Percentiles rank a stretch among this genome's conserved stretches.
These are phyloP conservation scores for Galagoides demidoff DNA, from an alignment of 2,797 vertebrate genomes.

Conservation along the genomic window DNA sequence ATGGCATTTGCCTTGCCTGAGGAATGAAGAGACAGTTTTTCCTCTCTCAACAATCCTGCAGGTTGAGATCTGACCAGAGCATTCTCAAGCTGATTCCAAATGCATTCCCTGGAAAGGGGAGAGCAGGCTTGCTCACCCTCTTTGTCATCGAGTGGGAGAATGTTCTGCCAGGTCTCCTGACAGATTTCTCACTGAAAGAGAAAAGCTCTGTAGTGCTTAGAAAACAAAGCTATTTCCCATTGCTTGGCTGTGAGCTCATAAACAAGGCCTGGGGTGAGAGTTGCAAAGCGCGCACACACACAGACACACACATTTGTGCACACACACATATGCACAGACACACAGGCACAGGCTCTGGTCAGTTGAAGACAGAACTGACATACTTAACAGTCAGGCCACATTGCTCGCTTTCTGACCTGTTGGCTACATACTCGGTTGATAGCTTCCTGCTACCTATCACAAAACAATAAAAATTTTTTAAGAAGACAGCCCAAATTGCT, in stretches of 20 bases:
- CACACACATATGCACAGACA: neutral
- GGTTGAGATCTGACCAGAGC: slow-evolving; percentile 64
- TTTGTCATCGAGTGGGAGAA: slow-evolving; percentile 44
- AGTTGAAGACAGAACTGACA: slow-evolving; percentile 64
- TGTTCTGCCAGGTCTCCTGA: slow-evolving; percentile 62
- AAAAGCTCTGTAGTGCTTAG: slow-evolving; percentile 55
- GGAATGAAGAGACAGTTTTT: slow-evolving; percentile 76
- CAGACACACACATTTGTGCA: neutral
- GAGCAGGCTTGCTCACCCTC: slow-evolving; percentile 20
- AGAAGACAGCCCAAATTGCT: slow-evolving; percentile 82
- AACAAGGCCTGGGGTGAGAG: slow-evolving; percentile 59
- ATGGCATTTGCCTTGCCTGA: slow-evolving; percentile 74
- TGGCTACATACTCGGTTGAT: slow-evolving; percentile 82
- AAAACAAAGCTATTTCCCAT: slow-evolving; percentile 68
- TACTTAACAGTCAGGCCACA: slow-evolving; percentile 81
- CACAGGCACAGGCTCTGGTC: neutral
- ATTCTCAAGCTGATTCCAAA: slow-evolving; percentile 64
- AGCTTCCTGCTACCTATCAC: slow-evolving; percentile 74
- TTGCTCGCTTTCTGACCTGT: slow-evolving; percentile 80
- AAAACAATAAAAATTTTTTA: slow-evolving; percentile 85
- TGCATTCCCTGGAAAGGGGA: slow-evolving; percentile 50
- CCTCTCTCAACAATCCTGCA: slow-evolving; percentile 63
- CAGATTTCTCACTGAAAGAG: slow-evolving; percentile 59
- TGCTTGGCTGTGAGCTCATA: slow-evolving; percentile 63
- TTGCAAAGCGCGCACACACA: neutral